Base-by-base conservation (phyloP, 2,888 invertebrate genomes). In the Troilus luridus region DNA sequence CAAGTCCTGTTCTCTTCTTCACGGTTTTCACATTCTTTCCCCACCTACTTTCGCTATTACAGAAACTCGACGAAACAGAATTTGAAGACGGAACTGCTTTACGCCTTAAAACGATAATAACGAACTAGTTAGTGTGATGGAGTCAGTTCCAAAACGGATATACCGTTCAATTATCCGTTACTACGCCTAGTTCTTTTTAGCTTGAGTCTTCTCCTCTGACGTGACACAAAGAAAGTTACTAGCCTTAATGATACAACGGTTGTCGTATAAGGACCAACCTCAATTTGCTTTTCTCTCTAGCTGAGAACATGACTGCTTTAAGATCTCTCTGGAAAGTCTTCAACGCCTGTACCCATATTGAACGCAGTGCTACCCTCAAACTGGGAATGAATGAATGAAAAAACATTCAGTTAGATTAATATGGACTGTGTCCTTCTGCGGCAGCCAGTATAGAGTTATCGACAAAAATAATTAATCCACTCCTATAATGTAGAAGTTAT, bases 241-340 rank as follows among this genome's bases (percentile, higher is more conserved):
- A 10, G 72, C 7, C 72, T 77, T 77, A 77, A 77, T 77, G 72
- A 77, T 27, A 77, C 72, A 77, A 41, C 72, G 19, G 27, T 77
- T 77, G 27, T 77, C 72, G 72, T 77, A 41, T 17, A 77, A 77
- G 41, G 72, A 77, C 41, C 72, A 77, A 77, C 72, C 41, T 77
- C 72, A 41, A 77, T 77, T 77, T 77, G 72, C 7, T 77, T 77
- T 77, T 77, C 72, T 72, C 72, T 77, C 72, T 41, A 19, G 27
- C 41, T 17, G 72, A 77, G 19, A 41, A 77, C 72, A 77, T 27
- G 9, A 17, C 7, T 6, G 1, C 41, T 77, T 41, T 19, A 41
- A 77, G 72, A 77, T 77, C 72, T 77, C 72, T 17, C 19, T 77
- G 17, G 72, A 77, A 77, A 77, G 72, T 77, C 27, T 77, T 17